Conservation (phyloP, 2,797 vertebrate species). For the Premnoplex brunnescens region DNA sequence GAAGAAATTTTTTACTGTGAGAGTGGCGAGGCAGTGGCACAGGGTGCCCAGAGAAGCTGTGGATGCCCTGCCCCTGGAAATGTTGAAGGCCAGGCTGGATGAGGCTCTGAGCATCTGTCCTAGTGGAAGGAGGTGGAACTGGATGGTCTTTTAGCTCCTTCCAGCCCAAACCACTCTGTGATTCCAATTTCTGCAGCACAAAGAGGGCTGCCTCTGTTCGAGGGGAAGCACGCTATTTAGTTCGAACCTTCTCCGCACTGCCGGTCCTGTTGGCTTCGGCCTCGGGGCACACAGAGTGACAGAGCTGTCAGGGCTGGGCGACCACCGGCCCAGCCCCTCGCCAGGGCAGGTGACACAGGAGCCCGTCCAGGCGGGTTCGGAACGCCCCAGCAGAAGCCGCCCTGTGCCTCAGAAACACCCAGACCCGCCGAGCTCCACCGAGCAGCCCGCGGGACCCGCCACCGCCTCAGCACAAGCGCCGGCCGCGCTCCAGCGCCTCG, state of each 20-base stretch:
- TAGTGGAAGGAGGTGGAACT: background rate
- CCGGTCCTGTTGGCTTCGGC: background rate
- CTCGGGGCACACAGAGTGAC: background rate
- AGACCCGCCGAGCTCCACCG: background rate
- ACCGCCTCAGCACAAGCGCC: accelerated
- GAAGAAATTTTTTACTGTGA: background rate
- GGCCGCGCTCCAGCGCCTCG: background rate
- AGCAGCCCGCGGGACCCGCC: background rate
- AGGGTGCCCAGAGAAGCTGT: background rate
- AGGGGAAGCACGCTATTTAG: background rate
- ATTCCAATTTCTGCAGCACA: background rate
- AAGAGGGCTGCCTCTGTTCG: background rate
- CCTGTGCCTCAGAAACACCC: too few species aligned
- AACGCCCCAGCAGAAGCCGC: background rate
- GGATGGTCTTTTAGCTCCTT: background rate
- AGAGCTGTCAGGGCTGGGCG: background rate
- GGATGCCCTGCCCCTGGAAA: background rate
- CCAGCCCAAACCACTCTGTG: background rate
- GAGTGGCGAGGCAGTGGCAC: background rate
- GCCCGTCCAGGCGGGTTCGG: background rate
- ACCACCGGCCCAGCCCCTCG: background rate
- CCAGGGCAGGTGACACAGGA: background rate
- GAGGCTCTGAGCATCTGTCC: background rate
- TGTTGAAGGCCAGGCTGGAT: background rate
- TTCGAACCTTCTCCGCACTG: background rate